A percentile compares a stretch with the other conserved stretches of the same genome.
Conservation (phyloP, 1,140 invertebrate genomes). For the Lineus longissimus region DNA sequence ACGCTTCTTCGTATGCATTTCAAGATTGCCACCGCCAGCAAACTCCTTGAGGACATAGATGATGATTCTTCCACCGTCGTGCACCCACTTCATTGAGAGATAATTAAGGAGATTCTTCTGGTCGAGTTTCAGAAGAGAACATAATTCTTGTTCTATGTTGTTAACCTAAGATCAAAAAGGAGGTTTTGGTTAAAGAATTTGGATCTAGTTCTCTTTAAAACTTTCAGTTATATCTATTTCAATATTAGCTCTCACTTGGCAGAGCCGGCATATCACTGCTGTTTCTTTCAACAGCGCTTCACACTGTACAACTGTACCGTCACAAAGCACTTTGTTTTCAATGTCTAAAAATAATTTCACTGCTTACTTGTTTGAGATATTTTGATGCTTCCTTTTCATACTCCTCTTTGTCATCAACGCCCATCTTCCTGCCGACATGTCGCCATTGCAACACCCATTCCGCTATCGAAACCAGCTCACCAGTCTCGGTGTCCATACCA, state of each 20-base stretch:
- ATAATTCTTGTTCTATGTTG: constrained; percentile 68
- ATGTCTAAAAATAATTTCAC: too few relatives aligned
- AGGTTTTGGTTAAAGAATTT: not conserved
- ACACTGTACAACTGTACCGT: too few relatives aligned
- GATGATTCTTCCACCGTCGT: constrained; percentile 58
- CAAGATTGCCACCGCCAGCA: constrained; percentile 58
- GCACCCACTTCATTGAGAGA: constrained; percentile 64
- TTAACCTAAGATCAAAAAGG: constrained; percentile 30
- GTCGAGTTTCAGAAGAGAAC: constrained; percentile 63
- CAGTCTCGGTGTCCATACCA: constrained; percentile 65
- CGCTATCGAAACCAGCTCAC: constrained; percentile 65
- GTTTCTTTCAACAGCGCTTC: too few relatives aligned
- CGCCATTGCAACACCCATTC: constrained; percentile 65
- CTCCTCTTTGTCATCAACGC: constrained; percentile 26
- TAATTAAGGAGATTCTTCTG: constrained; percentile 72
- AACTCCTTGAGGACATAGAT: constrained; percentile 61
- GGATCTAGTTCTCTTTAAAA: not conserved
- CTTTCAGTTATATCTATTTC: too few relatives aligned
- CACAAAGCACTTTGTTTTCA: too few relatives aligned
- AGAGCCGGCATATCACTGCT: too few relatives aligned
- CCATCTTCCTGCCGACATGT: constrained; percentile 40
- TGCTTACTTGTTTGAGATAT: constrained; percentile 58
- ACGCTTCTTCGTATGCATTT: constrained; percentile 56
- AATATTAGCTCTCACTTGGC: too few relatives aligned
- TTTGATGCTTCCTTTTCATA: constrained; percentile 51